Evolutionary conservation across 2,113 vertebrate genomes (phyloP).

Genomic region (Podarcis muralis): DNA sequence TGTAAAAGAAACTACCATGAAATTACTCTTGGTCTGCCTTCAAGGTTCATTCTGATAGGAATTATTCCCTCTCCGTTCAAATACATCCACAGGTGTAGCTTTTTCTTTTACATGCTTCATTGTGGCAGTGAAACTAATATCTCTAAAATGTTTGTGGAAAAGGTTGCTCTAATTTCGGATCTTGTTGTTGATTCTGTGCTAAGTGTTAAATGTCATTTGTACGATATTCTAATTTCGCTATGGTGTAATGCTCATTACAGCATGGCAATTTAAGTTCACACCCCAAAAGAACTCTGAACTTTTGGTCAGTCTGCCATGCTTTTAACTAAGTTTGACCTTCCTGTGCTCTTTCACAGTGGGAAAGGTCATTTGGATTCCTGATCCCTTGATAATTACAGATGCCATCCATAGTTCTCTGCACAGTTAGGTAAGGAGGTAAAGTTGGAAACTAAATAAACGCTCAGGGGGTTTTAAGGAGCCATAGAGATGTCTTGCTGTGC

Average conservation of each 20-base stretch:
- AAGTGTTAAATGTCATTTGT: background rate
- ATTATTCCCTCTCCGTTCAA: conserved; percentile 1
- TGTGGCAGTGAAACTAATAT: background rate
- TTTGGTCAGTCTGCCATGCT: conserved; percentile 42
- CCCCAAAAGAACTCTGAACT: conserved; percentile 35
- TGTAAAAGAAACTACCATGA: conserved; percentile 26
- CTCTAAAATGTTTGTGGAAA: background rate
- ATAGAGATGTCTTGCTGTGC: conserved; percentile 65
- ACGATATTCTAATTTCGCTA: conserved; percentile 18
- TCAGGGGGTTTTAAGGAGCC: conserved; percentile 62
- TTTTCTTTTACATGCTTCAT: conserved; percentile 19
- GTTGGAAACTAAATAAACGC: conserved; percentile 71
- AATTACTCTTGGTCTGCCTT: background rate
- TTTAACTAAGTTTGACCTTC: conserved; percentile 62
- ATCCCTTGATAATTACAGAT: conserved; percentile 68
- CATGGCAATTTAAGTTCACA: conserved; percentile 51
- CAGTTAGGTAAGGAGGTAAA: conserved; percentile 70
- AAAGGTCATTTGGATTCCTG: conserved; percentile 62
- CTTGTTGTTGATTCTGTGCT: background rate
- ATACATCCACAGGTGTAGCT: background rate
- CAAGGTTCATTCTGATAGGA: conserved; percentile 1
- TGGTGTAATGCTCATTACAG: conserved; percentile 7
- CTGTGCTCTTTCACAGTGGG: conserved; percentile 60
- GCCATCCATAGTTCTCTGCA: conserved; percentile 67
- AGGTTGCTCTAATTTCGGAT: background rate